Evolutionary conservation across 1,140 invertebrate species (phyloP).

Genomic region (Cotesia glomerata): DNA sequence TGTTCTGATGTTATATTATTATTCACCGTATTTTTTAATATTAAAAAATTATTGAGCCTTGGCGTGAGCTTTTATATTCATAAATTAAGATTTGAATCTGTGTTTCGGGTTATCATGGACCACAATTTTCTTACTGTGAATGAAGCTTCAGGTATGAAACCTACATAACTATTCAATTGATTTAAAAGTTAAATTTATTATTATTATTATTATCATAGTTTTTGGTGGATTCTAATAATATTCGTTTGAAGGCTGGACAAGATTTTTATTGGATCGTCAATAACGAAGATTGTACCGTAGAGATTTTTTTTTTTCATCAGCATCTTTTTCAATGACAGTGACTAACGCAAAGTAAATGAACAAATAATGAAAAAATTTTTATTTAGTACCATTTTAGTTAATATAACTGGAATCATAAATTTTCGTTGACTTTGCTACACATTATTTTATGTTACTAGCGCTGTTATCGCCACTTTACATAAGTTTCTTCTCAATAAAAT

Average conservation of each 20-base stretch:
- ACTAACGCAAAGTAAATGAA: constrained; percentile 46
- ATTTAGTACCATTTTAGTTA: no score
- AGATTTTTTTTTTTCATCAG: constrained; percentile 62
- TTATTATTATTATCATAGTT: constrained; percentile 1
- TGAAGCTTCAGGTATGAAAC: constrained; percentile 51
- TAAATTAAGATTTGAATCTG: constrained; percentile 54
- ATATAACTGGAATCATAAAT: no score
- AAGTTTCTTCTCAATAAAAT: no score
- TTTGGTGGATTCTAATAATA: constrained; percentile 53
- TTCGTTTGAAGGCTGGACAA: constrained; percentile 45
- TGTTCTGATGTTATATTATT: constrained; percentile 43
- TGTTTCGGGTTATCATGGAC: constrained; percentile 58
- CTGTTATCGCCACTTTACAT: no score
- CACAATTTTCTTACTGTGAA: constrained; percentile 55
- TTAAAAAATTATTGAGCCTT: constrained; percentile 44
- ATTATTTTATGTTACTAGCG: no score
- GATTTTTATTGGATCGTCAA: constrained; percentile 58
- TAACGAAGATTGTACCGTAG: constrained; percentile 56
- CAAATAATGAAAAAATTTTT: constrained; percentile 32
- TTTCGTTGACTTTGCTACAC: no score
- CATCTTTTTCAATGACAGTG: constrained; percentile 51
- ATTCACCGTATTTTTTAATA: constrained; percentile 48
- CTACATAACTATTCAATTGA: background rate
- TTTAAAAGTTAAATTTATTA: background rate
- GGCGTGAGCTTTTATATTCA: constrained; percentile 57